These are phyloP conservation scores for Orthonevra nobilis DNA, from an alignment of 2,888 invertebrate genomes.

Conservation along the genomic window DNA sequence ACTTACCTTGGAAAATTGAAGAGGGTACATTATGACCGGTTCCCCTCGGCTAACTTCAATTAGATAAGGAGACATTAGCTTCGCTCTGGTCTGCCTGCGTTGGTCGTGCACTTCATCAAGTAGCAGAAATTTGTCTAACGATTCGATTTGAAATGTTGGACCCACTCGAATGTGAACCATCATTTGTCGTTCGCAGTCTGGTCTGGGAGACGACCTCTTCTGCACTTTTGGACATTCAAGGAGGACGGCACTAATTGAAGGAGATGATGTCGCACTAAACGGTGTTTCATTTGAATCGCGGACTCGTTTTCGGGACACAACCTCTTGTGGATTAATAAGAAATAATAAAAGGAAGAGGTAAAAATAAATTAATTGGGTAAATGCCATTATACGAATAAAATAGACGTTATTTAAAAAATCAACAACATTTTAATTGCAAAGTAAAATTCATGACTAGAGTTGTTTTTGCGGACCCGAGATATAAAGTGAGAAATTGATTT, in stretches of 20 bases:
- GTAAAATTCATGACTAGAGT: conserved; percentile 1
- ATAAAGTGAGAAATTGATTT: too few relatives aligned
- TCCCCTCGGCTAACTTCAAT: conserved; percentile 74
- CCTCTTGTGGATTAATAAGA: conserved; percentile 24
- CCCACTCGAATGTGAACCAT: conserved; percentile 73
- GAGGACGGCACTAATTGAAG: conserved; percentile 72
- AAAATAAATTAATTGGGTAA: conserved; percentile 55
- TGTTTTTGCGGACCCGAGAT: background rate
- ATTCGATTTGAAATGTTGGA: conserved; percentile 70
- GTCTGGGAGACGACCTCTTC: background rate
- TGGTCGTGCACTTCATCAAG: conserved; percentile 74
- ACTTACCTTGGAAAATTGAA: conserved; percentile 73
- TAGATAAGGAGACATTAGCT: conserved; percentile 74
- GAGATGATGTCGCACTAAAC: conserved; percentile 24
- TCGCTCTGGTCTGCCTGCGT: conserved; percentile 70
- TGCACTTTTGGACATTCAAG: conserved; percentile 70
- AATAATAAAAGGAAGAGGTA: conserved; percentile 37
- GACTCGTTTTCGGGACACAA: conserved; percentile 12
- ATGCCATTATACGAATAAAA: conserved; percentile 35
- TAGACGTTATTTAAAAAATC: conserved; percentile 1
- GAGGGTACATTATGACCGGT: conserved; percentile 74
- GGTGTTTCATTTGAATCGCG: conserved; percentile 16
- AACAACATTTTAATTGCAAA: conserved; percentile 10
- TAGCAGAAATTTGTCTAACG: conserved; percentile 72
- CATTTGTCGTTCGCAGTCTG: conserved; percentile 72